Percentiles rank a stretch among this genome's conserved stretches.
These are phyloP conservation scores for Ciconia boyciana DNA, from an alignment of 2,113 vertebrate genomes.

Conservation along the genomic window DNA sequence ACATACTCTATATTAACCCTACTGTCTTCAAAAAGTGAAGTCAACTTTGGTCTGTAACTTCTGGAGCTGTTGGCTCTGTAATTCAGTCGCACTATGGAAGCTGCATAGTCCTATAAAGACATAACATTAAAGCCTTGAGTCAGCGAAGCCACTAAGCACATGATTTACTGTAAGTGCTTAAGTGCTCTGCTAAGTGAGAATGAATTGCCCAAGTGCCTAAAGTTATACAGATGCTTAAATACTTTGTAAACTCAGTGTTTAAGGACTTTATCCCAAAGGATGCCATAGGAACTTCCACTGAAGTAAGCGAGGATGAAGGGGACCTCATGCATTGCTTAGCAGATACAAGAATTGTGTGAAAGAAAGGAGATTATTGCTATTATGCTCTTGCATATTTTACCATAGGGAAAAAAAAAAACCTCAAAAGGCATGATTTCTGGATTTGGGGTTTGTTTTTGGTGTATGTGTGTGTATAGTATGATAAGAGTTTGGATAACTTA, in stretches of 20 bases:
- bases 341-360: not conserved
- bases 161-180: conserved; percentile 40
- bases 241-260: not conserved
- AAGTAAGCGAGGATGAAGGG: not conserved
- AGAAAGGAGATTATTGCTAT: not conserved
- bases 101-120: not conserved
- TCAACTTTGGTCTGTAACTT: not conserved
- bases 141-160: not conserved
- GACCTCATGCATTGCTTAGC: not conserved
- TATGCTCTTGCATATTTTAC: not conserved
- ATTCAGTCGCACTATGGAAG: not conserved
- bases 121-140: not conserved
- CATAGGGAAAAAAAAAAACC: not conserved
- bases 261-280: conserved; percentile 24
- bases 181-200: conserved; percentile 13
- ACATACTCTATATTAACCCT: not conserved
- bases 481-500: not conserved
- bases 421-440: not conserved
- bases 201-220: not conserved
- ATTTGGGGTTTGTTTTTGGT: not conserved
- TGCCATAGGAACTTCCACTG: not conserved
- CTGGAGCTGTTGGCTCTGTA: not conserved
- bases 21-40: not conserved
- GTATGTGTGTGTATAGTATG: not conserved
- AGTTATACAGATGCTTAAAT: conserved; percentile 32